Conservation (phyloP, 92 coral and sea anemone species). For the Siderastrea siderea region DNA sequence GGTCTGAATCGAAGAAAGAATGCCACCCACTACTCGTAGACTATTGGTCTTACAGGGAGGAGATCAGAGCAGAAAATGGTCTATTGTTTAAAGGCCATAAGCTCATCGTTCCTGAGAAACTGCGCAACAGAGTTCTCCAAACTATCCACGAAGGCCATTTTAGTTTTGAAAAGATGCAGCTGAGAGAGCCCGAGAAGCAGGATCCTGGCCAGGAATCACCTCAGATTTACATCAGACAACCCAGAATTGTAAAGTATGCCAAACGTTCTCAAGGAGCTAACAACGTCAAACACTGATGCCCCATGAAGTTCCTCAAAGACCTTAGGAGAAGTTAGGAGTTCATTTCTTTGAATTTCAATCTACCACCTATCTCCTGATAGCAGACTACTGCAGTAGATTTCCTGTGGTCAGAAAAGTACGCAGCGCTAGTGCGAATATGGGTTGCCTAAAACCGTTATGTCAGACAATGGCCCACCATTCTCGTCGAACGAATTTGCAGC, state of each 20-base stretch:
- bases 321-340: too few relatives aligned
- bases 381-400: slow-evolving; percentile 41
- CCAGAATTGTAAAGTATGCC: slow-evolving; percentile 7
- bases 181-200: background rate
- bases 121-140: slow-evolving; percentile 13
- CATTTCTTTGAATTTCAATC: too few relatives aligned
- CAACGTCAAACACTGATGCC: too few relatives aligned
- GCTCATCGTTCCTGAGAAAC: slow-evolving; percentile 5
- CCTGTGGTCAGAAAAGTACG: slow-evolving; percentile 53
- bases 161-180: background rate
- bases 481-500: too few relatives aligned
- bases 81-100: slow-evolving; percentile 60
- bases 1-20: slow-evolving; percentile 50
- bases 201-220: background rate
- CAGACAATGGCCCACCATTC: slow-evolving; percentile 70
- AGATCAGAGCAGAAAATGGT: slow-evolving; percentile 66
- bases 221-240: background rate
- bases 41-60: slow-evolving; percentile 68
- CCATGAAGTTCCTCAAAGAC: slow-evolving; percentile 37
- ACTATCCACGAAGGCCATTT: slow-evolving; percentile 46
- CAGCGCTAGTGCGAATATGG: slow-evolving; percentile 62
- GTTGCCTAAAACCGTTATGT: slow-evolving; percentile 55
- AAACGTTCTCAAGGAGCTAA: background rate
- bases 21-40: slow-evolving; percentile 55
- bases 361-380: slow-evolving; percentile 45